Evolutionary conservation across 2,888 invertebrate genomes (phyloP), one percentile per base, ranked within the genome.

Genomic region (Mayetiola destructor): DNA sequence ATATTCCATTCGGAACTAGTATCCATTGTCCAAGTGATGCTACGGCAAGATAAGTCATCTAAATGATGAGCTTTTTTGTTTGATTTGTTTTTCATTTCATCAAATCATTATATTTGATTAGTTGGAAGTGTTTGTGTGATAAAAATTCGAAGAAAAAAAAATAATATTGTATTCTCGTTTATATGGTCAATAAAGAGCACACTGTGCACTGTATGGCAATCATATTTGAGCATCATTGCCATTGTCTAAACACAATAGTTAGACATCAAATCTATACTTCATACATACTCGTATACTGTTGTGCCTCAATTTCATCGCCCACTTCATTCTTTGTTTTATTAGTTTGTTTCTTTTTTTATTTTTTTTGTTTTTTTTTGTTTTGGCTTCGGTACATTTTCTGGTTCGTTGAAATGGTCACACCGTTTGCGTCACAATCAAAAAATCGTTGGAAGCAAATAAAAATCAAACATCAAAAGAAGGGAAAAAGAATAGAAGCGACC

Each of bases 371-470:
- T 48, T 27, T 4, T 3, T 27, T 3, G 16, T 3, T 48, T 27
- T 39, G 18, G 27, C 48, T n/a, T 12, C 5, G 2, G 1, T 8
- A n/a, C 39, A 3, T 3, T 39, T 3, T 18, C 3, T 18, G 3
- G 4, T 39, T 14, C 18, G 3, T 48, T 27, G 23, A 48, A 48
- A 23, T 16, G 27, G 48, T n/a, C 2, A 48, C 48, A 48, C 27
- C 48, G 27, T 48, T 48, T 48, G 18, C 48, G 9, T 27, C n/a
- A 48, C 27, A 48, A 48, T 48, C 48, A 48, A 48, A 48, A 27
- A 48, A 48, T n/a, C 48, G n/a, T 48, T 48, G n/a, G n/a, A 48
- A 48, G 48, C 9, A n/a, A 48, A 48, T 48, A 48, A 48, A 48
- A 48, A 2, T 27, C n/a, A 27, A 20, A 27, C 48, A 2, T 6